A percentile compares a stretch with the other conserved stretches of the same genome.
phyloP scores from a whole-genome alignment of 2,888 invertebrate species.

The Epinotia brunnichana region DNA sequence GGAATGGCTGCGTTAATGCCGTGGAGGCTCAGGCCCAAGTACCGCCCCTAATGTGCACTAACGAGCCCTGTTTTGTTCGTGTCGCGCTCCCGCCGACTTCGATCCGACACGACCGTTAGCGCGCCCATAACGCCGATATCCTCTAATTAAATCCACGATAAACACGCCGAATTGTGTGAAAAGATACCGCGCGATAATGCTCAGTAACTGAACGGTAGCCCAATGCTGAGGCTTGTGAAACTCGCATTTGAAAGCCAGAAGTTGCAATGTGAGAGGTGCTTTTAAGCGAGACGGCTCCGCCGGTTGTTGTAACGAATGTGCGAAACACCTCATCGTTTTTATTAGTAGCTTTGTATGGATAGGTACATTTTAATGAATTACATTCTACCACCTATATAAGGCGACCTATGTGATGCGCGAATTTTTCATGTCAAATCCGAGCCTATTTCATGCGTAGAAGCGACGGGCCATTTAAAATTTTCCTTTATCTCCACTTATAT shows the following conservation, averaged over 20 bases:
- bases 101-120: slow-evolving; percentile 36
- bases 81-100: slow-evolving; percentile 46
- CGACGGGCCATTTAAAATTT: too few relatives aligned
- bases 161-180: slow-evolving; percentile 37
- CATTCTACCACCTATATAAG: too few relatives aligned
- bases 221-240: slow-evolving; percentile 5
- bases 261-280: slow-evolving; percentile 9
- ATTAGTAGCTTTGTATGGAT: background rate
- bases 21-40: slow-evolving; percentile 39
- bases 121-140: slow-evolving; percentile 32
- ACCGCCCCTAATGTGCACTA: slow-evolving; percentile 61
- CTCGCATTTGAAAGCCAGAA: slow-evolving; percentile 19
- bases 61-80: slow-evolving; percentile 60
- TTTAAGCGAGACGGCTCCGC: slow-evolving; percentile 3
- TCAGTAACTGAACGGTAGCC: slow-evolving; percentile 7
- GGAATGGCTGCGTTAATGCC: slow-evolving; percentile 58
- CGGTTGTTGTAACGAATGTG: slow-evolving; percentile 15
- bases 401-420: too few relatives aligned
- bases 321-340: slow-evolving; percentile 4
- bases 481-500: too few relatives aligned
- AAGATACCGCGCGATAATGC: slow-evolving; percentile 29
- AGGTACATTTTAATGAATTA: too few relatives aligned
- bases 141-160: slow-evolving; percentile 36
- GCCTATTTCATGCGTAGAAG: too few relatives aligned
- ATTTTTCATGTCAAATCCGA: too few relatives aligned